Evolutionary conservation across 2,797 vertebrate genomes (phyloP), one percentile per base, ranked within the genome.

Genomic region (Sebastiscus albofasciatus): DNA sequence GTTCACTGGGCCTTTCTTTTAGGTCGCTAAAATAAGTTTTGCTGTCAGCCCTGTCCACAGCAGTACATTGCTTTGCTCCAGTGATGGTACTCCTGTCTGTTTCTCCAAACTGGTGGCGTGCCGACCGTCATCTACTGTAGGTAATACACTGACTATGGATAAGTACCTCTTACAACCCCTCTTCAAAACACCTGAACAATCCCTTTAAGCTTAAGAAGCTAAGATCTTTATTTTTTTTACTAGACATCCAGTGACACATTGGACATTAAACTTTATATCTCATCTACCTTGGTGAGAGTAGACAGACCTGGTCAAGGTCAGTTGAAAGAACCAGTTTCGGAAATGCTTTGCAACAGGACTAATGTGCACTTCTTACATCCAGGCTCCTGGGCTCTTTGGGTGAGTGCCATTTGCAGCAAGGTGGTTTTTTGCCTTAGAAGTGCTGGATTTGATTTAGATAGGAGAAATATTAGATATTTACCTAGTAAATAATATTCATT

Each of bases 181-280:
- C 8, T 52, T 52, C 18, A 52, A 20, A 20, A 20, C 46, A 20
- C 8, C 18, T 1, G 18, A 20, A 52, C 18, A 1, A 54, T 54
- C 2, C 8, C 52, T 54, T 78, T 66, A 29, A 11, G 67, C 77
- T 83, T 27, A 64, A 60, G n/a, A 75, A 59, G 13, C 72, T 65
- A 33, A 61, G 61, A 72, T 79, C 54, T 60, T 20, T 59, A n/a
- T 20, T 52, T 20, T 52, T 71, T 27, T 79, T 14, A 67, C 22
- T 2, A 8, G 67, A 72, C 29, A 18, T 67, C 10, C 5, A 13
- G 4, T 58, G 59, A 72, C 65, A 76, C 22, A 55, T 22, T 11
- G 52, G 22, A 69, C 31, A 39, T 61, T 72, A 46, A n/a, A 61
- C 75, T 78, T 66, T 27, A 31, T 24, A 58, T 77, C 31, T 52